Base-by-base conservation (phyloP, 2,888 invertebrate genomes). In the Litoditis marina region DNA sequence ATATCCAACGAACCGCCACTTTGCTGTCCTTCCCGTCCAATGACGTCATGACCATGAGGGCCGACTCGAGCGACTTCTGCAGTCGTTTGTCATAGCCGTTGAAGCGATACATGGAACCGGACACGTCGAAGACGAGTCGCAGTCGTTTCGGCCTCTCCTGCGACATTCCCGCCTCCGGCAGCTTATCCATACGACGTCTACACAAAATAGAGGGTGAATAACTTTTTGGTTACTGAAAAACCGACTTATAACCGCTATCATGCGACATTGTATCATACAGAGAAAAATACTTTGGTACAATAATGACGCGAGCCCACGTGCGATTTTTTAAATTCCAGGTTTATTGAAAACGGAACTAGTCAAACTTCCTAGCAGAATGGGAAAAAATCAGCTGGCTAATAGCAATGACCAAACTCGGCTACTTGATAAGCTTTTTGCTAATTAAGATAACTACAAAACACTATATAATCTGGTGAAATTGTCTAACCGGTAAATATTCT, bases 51-150 rank as follows among this genome's bases (percentile, higher is more conserved):
- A 92, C 87, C 82, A 94, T 87, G 0, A 94, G 89, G 16, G 76
- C 71, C 2, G 80, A 64, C 49, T 80, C 80, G 39, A 80, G 49
- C 7, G 78, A 74, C 65, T 94, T 88, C 82, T 94, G 92, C 61
- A 96, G 87, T 57, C 95, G 89, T 0, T 91, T 90, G 85, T 96
- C 96, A 84, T 93, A 91, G 0, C 94, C 90, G 83, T 96, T 95
- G 84, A 95, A 95, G 87, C 92, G 88, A 83, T 95, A 95, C 94
- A 95, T 95, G 72, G 92, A 93, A 2, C 94, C 95, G 2, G 93
- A 94, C 0, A 94, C 93, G 84, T 96, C 96, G 0, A 92, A 68
- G 32, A 69, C 70, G 2, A 80, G 53, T 31, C 71, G 60, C 16
- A 80, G 50, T 4, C 91, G 86, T 84, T 95, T 96, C 2, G 95